Evolutionary conservation across 2,797 vertebrate species (phyloP).

Genomic region (Esox lucius): DNA sequence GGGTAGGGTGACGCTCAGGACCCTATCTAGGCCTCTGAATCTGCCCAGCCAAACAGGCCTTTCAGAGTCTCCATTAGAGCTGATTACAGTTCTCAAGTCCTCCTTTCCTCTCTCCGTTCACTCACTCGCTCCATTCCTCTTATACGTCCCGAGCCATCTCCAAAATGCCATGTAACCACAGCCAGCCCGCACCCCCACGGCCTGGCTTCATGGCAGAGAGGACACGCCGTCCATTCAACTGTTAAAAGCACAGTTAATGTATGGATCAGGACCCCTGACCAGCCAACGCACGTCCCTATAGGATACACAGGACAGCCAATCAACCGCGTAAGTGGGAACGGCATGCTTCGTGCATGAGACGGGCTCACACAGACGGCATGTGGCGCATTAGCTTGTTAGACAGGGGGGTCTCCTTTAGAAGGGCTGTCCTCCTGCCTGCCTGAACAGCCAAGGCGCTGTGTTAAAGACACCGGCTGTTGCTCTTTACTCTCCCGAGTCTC

Average conservation of each 20-base stretch:
- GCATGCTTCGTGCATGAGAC: constrained; percentile 36
- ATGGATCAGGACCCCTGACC: not conserved
- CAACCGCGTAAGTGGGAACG: constrained; percentile 38
- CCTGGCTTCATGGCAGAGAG: constrained; percentile 1
- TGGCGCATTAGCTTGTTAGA: constrained; percentile 24
- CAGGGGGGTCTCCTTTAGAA: constrained; percentile 21
- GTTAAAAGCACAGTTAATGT: constrained; percentile 6
- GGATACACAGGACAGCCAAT: constrained; percentile 40
- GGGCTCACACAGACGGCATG: constrained; percentile 10
- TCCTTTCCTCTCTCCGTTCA: constrained; percentile 1
- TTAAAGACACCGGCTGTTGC: constrained; percentile 12
- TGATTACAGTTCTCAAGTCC: constrained; percentile 24
- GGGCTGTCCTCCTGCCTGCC: constrained; percentile 19
- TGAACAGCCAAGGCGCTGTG: constrained; percentile 42
- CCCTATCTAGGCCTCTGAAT: constrained; percentile 10
- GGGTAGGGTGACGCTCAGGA: not conserved
- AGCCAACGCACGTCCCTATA: constrained; percentile 17
- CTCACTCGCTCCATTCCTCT: not conserved
- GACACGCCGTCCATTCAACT: constrained; percentile 12
- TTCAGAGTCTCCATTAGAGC: constrained; percentile 28
- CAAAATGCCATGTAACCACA: constrained; percentile 11
- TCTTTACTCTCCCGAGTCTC: constrained; percentile 48
- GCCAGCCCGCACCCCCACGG: not conserved
- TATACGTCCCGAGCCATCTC: constrained; percentile 17
- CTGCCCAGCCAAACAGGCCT: constrained; percentile 7